Evolutionary conservation across 1,140 invertebrate species (phyloP).

Genomic region (Heliothis subflexa): DNA sequence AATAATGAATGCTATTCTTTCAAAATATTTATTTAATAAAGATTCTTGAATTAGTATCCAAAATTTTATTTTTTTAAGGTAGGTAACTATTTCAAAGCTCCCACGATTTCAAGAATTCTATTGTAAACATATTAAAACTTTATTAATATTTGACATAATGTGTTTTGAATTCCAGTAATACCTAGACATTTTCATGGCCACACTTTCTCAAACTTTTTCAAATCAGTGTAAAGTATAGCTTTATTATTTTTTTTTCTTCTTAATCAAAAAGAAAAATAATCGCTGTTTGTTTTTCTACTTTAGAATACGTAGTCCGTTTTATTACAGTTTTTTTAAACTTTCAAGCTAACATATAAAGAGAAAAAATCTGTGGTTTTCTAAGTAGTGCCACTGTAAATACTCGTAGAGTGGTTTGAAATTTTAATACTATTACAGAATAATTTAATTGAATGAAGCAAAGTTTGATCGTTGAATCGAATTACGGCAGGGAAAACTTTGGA

Average conservation of each 20-base stretch:
- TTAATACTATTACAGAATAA: neutral
- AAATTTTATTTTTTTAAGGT: too few relatives aligned
- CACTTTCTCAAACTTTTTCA: conserved; percentile 3
- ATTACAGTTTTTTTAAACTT: conserved; percentile 12
- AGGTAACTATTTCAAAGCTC: too few relatives aligned
- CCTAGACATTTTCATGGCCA: neutral
- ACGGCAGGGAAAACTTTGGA: neutral
- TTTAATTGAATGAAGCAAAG: neutral
- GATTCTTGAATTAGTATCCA: too few relatives aligned
- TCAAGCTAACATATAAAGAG: neutral
- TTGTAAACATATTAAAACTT: too few relatives aligned
- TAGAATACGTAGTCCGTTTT: neutral
- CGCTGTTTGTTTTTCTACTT: neutral
- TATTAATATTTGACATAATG: too few relatives aligned
- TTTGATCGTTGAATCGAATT: conserved; percentile 27
- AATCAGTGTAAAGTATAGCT: neutral
- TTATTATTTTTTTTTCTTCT: neutral
- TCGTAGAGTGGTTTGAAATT: neutral
- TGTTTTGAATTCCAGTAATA: neutral
- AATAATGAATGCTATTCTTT: too few relatives aligned
- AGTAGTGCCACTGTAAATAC: too few relatives aligned
- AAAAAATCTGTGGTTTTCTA: neutral
- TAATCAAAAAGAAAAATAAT: neutral
- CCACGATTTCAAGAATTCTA: too few relatives aligned
- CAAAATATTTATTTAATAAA: too few relatives aligned